Conservation (phyloP, 2,797 vertebrate species). For the Catostomus latipinnis region DNA sequence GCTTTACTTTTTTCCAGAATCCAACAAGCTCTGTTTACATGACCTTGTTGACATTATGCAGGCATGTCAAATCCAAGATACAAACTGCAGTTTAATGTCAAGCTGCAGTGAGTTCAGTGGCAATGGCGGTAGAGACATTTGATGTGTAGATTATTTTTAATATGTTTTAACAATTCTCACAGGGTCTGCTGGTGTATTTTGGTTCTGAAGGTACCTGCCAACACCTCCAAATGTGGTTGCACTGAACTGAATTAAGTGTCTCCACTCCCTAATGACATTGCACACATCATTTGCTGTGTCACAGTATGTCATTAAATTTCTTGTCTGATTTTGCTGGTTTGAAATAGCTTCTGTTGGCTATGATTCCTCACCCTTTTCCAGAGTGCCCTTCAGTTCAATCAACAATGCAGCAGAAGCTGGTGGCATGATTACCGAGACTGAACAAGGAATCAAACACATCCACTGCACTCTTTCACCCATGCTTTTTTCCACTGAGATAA, state of each 20-base stretch:
- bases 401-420: slow-evolving; percentile 18
- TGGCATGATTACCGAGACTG: slow-evolving; percentile 44
- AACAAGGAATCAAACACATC: slow-evolving; percentile 55
- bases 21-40: slow-evolving; percentile 1
- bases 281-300: slow-evolving; percentile 38
- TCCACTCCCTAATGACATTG: slow-evolving; percentile 41
- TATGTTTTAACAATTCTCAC: slow-evolving; percentile 16
- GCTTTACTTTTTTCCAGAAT: slow-evolving; percentile 3
- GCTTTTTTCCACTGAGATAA: slow-evolving; percentile 31
- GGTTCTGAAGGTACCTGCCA: slow-evolving; percentile 31
- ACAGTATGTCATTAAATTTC: slow-evolving; percentile 45
- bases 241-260: slow-evolving; percentile 45
- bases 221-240: slow-evolving; percentile 47
- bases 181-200: slow-evolving; percentile 19
- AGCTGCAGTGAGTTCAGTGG: slow-evolving; percentile 7
- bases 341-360: slow-evolving; percentile 41
- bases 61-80: slow-evolving; percentile 19
- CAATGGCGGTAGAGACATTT: not conserved
- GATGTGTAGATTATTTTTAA: not conserved
- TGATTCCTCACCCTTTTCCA: slow-evolving; percentile 42
- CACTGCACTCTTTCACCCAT: slow-evolving; percentile 3
- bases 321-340: slow-evolving; percentile 25
- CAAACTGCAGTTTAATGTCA: slow-evolving; percentile 19
- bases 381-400: slow-evolving; percentile 41
- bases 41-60: not conserved